These are phyloP conservation scores for Acipenser transmontanus DNA, from an alignment of 2,797 vertebrate species.

Conservation along the genomic window DNA sequence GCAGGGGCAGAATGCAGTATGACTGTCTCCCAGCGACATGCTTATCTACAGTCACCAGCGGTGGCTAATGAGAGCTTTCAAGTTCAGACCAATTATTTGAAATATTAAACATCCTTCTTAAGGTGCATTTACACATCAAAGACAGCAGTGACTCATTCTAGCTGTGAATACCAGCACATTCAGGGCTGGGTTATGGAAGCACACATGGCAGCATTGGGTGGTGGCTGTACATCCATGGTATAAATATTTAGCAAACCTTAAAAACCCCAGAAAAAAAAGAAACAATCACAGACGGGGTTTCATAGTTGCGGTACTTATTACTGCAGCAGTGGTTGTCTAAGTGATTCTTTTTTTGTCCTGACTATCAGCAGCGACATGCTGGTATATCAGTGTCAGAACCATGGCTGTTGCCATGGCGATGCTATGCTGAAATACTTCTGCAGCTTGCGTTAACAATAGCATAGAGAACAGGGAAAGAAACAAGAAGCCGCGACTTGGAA, in stretches of 20 bases:
- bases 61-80: conserved; percentile 56
- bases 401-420: conserved; percentile 66
- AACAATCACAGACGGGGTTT: background rate
- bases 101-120: conserved; percentile 59
- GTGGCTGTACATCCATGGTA: conserved; percentile 20
- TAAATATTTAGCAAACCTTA: conserved; percentile 25
- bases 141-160: conserved; percentile 44
- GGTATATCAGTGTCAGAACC: conserved; percentile 65
- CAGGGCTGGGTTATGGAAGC: conserved; percentile 17
- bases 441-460: conserved; percentile 48
- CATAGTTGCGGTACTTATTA: conserved; percentile 11
- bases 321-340: background rate
- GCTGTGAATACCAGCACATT: conserved; percentile 24
- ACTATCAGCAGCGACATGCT: conserved; percentile 50
- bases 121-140: conserved; percentile 66
- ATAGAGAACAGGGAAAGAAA: conserved; percentile 16
- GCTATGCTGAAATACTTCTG: conserved; percentile 66
- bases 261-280: background rate
- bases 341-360: conserved; percentile 36
- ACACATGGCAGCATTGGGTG: background rate
- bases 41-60: conserved; percentile 55
- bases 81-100: conserved; percentile 60
- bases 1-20: background rate
- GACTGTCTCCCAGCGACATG: conserved; percentile 8
- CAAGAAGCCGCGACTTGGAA: too few species aligned